Evolutionary conservation across 2,888 invertebrate species (phyloP).

Genomic region (Tenthredo notha): DNA sequence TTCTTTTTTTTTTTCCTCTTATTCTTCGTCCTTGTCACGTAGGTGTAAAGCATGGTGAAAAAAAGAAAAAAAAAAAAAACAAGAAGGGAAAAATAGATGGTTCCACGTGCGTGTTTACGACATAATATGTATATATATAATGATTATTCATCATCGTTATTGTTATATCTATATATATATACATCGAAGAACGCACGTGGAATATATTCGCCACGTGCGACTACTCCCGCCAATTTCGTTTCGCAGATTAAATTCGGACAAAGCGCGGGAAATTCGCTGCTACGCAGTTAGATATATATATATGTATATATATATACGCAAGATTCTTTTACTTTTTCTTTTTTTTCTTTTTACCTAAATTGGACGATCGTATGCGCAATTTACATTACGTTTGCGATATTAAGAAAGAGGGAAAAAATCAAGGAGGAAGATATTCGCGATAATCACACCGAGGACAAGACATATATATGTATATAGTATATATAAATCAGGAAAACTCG

Average conservation of each 20-base stretch:
- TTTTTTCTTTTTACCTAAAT: too few species aligned
- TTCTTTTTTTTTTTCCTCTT: background rate
- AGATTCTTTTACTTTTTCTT: too few species aligned
- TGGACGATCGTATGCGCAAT: too few species aligned
- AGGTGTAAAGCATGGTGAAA: background rate
- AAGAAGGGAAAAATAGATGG: too few species aligned
- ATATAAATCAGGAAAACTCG: background rate
- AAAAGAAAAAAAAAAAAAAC: background rate
- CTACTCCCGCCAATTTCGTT: slow-evolving; percentile 19
- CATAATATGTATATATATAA: background rate
- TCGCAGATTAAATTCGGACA: slow-evolving; percentile 2
- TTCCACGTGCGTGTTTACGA: background rate
- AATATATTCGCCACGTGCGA: slow-evolving; percentile 20
- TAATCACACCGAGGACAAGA: background rate
- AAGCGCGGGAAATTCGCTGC: slow-evolving; percentile 14
- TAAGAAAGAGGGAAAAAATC: background rate
- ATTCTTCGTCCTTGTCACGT: background rate
- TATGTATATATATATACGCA: background rate
- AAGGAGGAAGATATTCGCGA: background rate
- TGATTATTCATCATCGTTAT: background rate
- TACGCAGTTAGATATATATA: background rate
- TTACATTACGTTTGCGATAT: background rate
- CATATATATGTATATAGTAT: background rate
- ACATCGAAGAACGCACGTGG: slow-evolving; percentile 15
- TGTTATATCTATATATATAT: background rate